A percentile compares a stretch with the other conserved stretches of the same genome.
phyloP scores from a whole-genome alignment of 1,140 invertebrate species.

The Trichonephila inaurata region DNA sequence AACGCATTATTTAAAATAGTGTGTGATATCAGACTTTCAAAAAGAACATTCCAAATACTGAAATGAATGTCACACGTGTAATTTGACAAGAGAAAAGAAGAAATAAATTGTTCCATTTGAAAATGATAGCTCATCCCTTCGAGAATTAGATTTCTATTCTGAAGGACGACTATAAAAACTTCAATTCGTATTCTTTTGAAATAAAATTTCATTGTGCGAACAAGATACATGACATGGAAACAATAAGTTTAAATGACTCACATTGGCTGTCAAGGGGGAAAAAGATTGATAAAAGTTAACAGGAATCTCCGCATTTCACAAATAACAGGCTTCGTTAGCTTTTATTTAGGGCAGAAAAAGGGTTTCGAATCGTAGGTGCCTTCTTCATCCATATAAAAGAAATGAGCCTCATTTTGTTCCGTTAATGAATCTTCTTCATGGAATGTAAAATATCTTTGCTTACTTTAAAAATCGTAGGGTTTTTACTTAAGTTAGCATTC shows the following conservation, averaged over 20 bases:
- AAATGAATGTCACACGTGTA: too few species aligned
- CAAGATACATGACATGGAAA: neutral
- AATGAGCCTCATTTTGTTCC: neutral
- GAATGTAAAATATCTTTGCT: neutral
- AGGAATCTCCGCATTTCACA: conserved; percentile 2
- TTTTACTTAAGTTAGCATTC: too few species aligned
- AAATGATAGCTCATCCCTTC: too few species aligned
- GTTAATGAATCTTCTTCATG: neutral
- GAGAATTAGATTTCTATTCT: neutral
- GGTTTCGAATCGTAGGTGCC: neutral
- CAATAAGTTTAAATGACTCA: neutral
- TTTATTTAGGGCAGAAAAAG: neutral
- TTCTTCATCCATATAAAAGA: neutral
- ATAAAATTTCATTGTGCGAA: neutral
- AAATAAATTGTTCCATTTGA: too few species aligned
- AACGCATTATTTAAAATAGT: too few species aligned
- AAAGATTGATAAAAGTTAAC: neutral
- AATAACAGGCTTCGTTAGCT: conserved; percentile 26
- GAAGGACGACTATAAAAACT: neutral
- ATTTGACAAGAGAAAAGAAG: too few species aligned
- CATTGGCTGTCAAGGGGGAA: neutral
- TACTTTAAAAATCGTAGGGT: too few species aligned
- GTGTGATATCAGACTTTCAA: too few species aligned
- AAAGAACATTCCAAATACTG: too few species aligned
- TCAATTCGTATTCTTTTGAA: neutral